Percentiles rank a stretch among this genome's conserved stretches.
Evolutionary conservation across 2,888 invertebrate genomes (phyloP).

Genomic region (Phaonia tiefii): DNA sequence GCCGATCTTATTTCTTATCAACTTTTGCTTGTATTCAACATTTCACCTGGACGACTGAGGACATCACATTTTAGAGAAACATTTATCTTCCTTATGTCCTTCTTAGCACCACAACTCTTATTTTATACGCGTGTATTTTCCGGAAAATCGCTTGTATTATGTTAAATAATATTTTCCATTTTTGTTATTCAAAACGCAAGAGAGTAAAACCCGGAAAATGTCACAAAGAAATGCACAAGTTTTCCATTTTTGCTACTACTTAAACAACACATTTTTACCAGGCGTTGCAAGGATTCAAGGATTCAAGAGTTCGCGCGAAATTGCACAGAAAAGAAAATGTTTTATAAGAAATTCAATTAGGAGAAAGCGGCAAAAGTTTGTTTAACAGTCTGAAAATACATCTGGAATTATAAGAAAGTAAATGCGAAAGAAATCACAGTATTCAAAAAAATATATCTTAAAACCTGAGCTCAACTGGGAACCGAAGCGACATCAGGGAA

Average conservation of each 20-base stretch:
- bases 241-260: conserved; percentile 61
- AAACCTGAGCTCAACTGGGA: conserved; percentile 16
- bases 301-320: conserved; percentile 57
- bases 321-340: conserved; percentile 45
- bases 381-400: conserved; percentile 59
- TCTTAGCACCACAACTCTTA: not conserved
- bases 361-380: conserved; percentile 66
- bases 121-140: not conserved
- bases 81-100: not conserved
- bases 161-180: conserved; percentile 40
- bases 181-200: not conserved
- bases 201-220: conserved; percentile 18
- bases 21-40: no score
- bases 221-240: conserved; percentile 47
- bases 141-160: conserved; percentile 39
- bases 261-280: conserved; percentile 64
- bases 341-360: conserved; percentile 68
- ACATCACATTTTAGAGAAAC: no score
- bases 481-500: no score
- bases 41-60: no score
- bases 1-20: no score
- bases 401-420: conserved; percentile 44
- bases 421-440: conserved; percentile 5
- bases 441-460: conserved; percentile 11
- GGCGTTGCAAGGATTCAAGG: conserved; percentile 44